phyloP scores from a whole-genome alignment of 1,140 invertebrate species.

The Metaphire vulgaris region DNA sequence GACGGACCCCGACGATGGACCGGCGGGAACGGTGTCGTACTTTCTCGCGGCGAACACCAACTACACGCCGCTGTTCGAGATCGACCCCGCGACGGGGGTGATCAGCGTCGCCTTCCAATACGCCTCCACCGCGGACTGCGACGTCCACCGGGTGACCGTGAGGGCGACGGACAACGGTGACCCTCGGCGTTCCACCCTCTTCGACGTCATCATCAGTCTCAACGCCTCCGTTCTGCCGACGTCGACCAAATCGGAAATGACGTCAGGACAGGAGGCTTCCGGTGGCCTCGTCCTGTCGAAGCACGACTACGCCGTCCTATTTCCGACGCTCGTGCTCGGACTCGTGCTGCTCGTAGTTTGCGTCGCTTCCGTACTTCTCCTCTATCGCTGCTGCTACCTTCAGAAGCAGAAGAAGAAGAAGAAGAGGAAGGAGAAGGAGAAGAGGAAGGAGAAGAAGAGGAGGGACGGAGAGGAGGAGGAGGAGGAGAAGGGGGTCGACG shows the following conservation, averaged over 20 bases:
- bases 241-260: background rate
- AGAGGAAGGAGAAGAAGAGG: background rate
- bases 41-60: conserved; percentile 14
- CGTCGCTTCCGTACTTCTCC: background rate
- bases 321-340: background rate
- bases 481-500: background rate
- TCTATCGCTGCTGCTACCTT: background rate
- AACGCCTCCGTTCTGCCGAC: background rate
- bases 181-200: background rate
- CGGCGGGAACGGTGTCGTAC: background rate
- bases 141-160: background rate
- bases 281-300: background rate
- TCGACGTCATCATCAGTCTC: background rate
- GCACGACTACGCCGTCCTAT: background rate
- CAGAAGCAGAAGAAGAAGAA: background rate
- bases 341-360: background rate
- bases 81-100: conserved; percentile 19
- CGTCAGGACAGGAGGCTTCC: background rate
- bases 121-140: background rate
- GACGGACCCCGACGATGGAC: conserved; percentile 6
- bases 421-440: background rate
- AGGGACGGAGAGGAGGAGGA: background rate
- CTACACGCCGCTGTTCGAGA: conserved; percentile 15
- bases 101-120: background rate
- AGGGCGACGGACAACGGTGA: conserved; percentile 13